Base-by-base conservation (phyloP, 2,797 vertebrate species). In the Pantherophis vulpinus region DNA sequence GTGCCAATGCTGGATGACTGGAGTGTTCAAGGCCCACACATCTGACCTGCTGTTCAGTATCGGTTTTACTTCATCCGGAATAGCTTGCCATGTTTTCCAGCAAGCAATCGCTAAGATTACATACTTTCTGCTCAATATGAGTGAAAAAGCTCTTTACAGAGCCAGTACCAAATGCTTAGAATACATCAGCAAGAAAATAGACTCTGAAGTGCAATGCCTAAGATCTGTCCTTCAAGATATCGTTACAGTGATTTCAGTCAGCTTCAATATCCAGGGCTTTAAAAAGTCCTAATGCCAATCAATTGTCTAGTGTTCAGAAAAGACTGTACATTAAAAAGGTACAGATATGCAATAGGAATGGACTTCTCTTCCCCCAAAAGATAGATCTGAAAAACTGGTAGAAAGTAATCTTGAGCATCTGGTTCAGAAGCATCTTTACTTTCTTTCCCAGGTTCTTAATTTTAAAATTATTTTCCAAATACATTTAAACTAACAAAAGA, bases 301-400 rank as follows among this genome's bases (percentile, higher is more conserved):
- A 96, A 79, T 60, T 94, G 96, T 92, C 94, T 95, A 93, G 88
- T 94, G 94, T 95, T 92, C 95, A 94, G 93, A 94, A 94, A 97
- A 89, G 92, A 29, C 94, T 96, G 95, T 90, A 91, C 92, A 95
- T 95, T 92, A 88, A 96, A 93, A 58, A 93, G 14, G 87, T 59
- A 95, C 8, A 91, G 93, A 97, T 96, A 94, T 90, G 88, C n/a
- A 95, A 94, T 4, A 93, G 58, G 95, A 94, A 95, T 90, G 91
- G 94, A 96, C 93, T 95, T 96, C 97, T 97, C 97, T 97, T 97
- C 96, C 95, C 95, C 96, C 93, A 91, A 95, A 92, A 95, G 95
- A 96, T 95, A 92, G 59, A 93, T 93, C 96, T 89, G 93, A 95
- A 18, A 93, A 93, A 93, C 92, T 93, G 58, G 16, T 90, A 94